Evolutionary conservation across 2,888 invertebrate species (phyloP).

Genomic region (Siphlonurus alternatus): DNA sequence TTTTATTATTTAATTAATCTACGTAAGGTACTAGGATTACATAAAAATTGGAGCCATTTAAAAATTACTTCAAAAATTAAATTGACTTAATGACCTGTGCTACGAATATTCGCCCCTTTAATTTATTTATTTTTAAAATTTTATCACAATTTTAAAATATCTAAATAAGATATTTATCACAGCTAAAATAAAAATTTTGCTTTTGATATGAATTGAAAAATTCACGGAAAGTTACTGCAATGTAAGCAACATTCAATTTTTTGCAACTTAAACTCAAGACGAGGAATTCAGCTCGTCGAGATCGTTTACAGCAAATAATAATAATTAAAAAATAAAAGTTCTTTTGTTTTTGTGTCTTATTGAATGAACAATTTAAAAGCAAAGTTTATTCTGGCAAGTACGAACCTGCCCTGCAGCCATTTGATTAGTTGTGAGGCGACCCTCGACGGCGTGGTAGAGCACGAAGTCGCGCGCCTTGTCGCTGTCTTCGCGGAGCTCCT

Average conservation of each 20-base stretch:
- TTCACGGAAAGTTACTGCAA: no score
- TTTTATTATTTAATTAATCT: not conserved
- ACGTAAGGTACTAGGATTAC: no score
- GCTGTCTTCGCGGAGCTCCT: constrained; percentile 20
- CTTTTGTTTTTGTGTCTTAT: not conserved
- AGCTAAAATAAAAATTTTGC: no score
- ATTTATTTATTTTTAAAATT: not conserved
- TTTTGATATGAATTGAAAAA: no score
- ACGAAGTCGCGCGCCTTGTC: constrained; percentile 24
- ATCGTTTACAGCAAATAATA: no score
- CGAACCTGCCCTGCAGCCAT: constrained; percentile 26
- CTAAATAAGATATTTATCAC: not conserved
- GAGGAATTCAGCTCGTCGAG: no score
- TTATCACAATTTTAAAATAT: not conserved
- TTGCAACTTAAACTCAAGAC: no score
- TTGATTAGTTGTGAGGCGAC: constrained; percentile 24
- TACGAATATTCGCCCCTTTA: no score
- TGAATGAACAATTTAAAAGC: not conserved
- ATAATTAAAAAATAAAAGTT: no score
- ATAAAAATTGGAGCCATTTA: no score
- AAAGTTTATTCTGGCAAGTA: not conserved
- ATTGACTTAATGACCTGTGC: no score
- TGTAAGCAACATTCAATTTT: no score
- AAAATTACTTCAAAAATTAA: not conserved
- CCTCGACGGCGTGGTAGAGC: constrained; percentile 28